Evolutionary conservation across 1,140 invertebrate genomes (phyloP).

Genomic region (Orussus abietinus): DNA sequence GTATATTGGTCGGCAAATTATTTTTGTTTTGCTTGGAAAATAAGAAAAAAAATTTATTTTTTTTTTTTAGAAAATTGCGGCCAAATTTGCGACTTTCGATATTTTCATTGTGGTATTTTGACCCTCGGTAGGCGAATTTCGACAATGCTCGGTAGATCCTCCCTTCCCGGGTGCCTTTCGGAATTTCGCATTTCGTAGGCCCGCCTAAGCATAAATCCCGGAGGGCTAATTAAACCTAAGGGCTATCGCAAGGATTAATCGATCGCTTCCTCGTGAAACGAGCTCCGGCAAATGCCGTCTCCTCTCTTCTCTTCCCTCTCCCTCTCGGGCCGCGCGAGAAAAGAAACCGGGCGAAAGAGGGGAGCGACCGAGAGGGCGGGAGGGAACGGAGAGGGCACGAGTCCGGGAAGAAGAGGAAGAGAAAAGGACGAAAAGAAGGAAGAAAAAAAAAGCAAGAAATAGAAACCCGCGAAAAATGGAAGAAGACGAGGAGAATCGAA

Average conservation of each 20-base stretch:
- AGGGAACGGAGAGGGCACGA: background rate
- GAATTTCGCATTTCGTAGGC: too few species aligned
- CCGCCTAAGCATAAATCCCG: too few species aligned
- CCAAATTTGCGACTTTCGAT: too few species aligned
- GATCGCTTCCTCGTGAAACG: constrained; percentile 26
- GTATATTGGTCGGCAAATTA: too few species aligned
- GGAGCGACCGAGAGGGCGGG: background rate
- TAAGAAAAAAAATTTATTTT: too few species aligned
- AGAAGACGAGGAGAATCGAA: constrained; percentile 3
- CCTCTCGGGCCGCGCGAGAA: constrained; percentile 1
- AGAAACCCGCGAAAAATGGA: constrained; percentile 3
- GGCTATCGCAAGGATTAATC: constrained; percentile 43
- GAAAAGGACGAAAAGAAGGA: background rate
- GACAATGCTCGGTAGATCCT: too few species aligned
- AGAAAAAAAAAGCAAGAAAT: background rate
- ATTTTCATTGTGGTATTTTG: too few species aligned
- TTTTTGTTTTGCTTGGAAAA: too few species aligned
- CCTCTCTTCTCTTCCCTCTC: constrained; percentile 6
- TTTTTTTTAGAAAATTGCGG: too few species aligned
- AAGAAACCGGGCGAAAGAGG: too few species aligned
- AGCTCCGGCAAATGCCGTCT: constrained; percentile 7
- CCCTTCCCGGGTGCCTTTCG: too few species aligned
- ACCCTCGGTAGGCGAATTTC: too few species aligned
- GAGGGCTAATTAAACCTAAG: constrained; percentile 40
- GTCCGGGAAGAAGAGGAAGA: constrained; percentile 1